A percentile compares a stretch with the other conserved stretches of the same genome.
phyloP scores from a whole-genome alignment of 2,888 invertebrate genomes.

The Morpho deidamia region DNA sequence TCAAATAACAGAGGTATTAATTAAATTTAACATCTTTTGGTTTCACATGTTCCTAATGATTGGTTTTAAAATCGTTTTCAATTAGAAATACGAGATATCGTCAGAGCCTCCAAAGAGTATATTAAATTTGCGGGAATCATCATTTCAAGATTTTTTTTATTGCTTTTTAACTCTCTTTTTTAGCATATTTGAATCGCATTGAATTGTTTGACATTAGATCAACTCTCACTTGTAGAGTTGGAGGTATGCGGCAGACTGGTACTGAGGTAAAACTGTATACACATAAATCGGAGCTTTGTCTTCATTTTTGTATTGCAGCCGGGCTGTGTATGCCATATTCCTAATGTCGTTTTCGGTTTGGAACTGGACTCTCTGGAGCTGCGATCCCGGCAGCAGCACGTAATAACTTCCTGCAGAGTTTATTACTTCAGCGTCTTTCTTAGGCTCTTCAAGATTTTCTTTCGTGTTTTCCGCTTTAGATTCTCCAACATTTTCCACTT shows the following conservation, averaged over 20 bases:
- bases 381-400: slow-evolving; percentile 80
- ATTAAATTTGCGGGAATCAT: no score
- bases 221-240: slow-evolving; percentile 39
- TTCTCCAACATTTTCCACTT: slow-evolving; percentile 24
- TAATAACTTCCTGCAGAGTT: slow-evolving; percentile 79
- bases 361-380: slow-evolving; percentile 81
- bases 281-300: slow-evolving; percentile 81
- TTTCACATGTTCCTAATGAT: no score
- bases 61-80: no score
- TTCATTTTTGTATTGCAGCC: slow-evolving; percentile 80
- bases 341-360: slow-evolving; percentile 66
- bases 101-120: no score
- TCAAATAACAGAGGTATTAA: no score
- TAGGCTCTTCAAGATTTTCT: slow-evolving; percentile 31
- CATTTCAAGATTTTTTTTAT: no score
- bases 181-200: background rate
- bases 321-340: slow-evolving; percentile 82
- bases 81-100: no score
- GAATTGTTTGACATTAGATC: background rate
- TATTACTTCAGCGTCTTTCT: slow-evolving; percentile 52
- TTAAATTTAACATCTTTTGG: no score
- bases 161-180: no score
- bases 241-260: slow-evolving; percentile 42
- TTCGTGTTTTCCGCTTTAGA: slow-evolving; percentile 24
- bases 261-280: slow-evolving; percentile 61